Percentiles rank a stretch among this genome's conserved stretches.
These are phyloP conservation scores for Tautogolabrus adspersus DNA, from an alignment of 2,113 vertebrate species.

Conservation along the genomic window DNA sequence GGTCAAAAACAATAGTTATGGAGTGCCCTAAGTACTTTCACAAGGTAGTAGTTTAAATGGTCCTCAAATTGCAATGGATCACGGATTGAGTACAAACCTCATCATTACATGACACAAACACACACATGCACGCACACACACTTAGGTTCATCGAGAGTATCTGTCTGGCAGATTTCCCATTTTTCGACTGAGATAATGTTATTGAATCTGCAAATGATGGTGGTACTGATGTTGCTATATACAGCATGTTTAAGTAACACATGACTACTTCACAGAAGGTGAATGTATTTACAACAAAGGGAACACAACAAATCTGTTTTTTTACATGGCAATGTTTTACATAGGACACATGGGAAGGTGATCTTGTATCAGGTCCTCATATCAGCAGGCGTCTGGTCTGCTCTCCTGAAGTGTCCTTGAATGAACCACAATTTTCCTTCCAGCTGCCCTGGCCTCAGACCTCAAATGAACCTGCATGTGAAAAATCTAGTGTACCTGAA, in stretches of 20 bases:
- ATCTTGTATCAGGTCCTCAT: constrained; percentile 7
- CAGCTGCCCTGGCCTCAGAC: background rate
- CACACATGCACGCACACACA: background rate
- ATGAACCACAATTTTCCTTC: constrained; percentile 7
- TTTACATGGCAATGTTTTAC: too few species aligned
- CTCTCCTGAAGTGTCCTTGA: background rate
- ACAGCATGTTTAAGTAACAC: background rate
- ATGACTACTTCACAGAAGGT: background rate
- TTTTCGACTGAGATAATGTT: constrained; percentile 54
- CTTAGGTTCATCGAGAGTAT: constrained; percentile 30
- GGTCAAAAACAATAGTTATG: background rate
- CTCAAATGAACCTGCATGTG: constrained; percentile 2
- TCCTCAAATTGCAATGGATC: background rate
- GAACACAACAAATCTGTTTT: background rate
- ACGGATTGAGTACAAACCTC: background rate
- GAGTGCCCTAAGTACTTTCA: background rate
- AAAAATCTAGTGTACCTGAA: constrained; percentile 1
- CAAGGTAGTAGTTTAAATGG: background rate
- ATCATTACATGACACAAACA: constrained; percentile 11
- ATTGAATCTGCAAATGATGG: constrained; percentile 40
- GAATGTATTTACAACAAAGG: background rate
- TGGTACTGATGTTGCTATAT: constrained; percentile 25
- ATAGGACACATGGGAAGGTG: background rate
- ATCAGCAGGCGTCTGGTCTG: background rate
- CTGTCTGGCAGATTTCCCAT: constrained; percentile 38